Percentiles rank a stretch among this genome's conserved stretches.
Conservation (phyloP, 2,113 vertebrate genomes). For the Lycocorax pyrrhopterus region DNA sequence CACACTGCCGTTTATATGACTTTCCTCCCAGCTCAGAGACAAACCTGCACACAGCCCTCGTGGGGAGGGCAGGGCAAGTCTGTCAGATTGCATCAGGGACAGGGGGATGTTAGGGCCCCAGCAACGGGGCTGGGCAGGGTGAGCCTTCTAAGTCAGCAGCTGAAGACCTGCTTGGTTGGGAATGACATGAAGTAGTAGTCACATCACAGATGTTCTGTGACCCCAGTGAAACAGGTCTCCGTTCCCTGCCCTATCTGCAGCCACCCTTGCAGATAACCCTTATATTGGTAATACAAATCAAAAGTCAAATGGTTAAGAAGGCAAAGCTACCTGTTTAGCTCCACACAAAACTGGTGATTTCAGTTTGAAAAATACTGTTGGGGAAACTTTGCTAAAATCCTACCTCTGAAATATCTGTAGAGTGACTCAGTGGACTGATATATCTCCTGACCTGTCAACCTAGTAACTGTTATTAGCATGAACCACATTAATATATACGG, state of each 20-base stretch:
- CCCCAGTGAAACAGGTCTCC: neutral
- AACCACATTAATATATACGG: neutral
- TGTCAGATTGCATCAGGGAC: neutral
- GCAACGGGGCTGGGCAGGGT: neutral
- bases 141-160: neutral
- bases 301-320: neutral
- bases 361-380: neutral
- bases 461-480: neutral
- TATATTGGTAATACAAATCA: neutral
- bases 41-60: neutral
- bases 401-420: neutral
- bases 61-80: neutral
- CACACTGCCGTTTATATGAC: neutral
- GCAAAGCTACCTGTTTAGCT: neutral
- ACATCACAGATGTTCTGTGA: neutral
- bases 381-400: neutral
- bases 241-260: neutral
- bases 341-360: neutral
- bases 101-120: neutral
- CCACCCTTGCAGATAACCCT: neutral
- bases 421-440: neutral
- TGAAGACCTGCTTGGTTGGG: neutral
- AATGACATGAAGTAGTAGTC: neutral
- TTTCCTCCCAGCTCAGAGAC: neutral
- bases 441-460: neutral